A percentile compares a stretch with the other conserved stretches of the same genome.
Evolutionary conservation across 2,113 vertebrate species (phyloP).

Genomic region (Tachysurus fulvidraco): DNA sequence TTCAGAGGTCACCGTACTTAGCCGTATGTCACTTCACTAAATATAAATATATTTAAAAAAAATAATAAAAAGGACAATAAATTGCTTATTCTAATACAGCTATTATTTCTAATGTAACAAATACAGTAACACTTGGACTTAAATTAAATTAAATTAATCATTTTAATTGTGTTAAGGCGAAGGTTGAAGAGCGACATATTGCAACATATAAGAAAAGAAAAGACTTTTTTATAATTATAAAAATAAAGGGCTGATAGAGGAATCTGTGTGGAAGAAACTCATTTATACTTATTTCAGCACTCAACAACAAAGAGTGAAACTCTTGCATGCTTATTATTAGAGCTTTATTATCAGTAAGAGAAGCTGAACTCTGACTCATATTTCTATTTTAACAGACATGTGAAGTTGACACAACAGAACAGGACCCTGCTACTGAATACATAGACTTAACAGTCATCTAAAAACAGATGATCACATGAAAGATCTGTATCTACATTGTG

Average conservation of each 20-base stretch:
- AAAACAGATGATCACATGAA: not conserved
- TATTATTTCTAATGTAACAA: not conserved
- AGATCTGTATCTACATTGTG: too few relatives aligned
- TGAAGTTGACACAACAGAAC: slow-evolving; percentile 51
- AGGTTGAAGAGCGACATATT: not conserved
- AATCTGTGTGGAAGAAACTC: slow-evolving; percentile 31
- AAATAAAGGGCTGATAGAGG: not conserved
- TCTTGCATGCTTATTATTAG: slow-evolving; percentile 22
- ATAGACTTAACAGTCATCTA: not conserved
- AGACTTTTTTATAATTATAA: not conserved
- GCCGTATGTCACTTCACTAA: too few relatives aligned
- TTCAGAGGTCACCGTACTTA: too few relatives aligned
- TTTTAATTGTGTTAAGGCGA: not conserved
- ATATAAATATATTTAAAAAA: not conserved
- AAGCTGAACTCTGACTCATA: slow-evolving; percentile 32
- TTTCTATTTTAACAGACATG: slow-evolving; percentile 25
- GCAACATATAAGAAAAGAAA: not conserved
- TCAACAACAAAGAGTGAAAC: not conserved
- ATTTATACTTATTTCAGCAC: slow-evolving; percentile 42
- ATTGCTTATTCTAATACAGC: not conserved
- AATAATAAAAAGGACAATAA: not conserved
- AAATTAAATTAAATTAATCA: not conserved
- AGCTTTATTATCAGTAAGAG: slow-evolving; percentile 43
- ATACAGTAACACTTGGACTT: not conserved
- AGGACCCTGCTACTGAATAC: not conserved